These are phyloP conservation scores for Machimus atricapillus DNA, from an alignment of 2,888 invertebrate genomes.

Conservation along the genomic window DNA sequence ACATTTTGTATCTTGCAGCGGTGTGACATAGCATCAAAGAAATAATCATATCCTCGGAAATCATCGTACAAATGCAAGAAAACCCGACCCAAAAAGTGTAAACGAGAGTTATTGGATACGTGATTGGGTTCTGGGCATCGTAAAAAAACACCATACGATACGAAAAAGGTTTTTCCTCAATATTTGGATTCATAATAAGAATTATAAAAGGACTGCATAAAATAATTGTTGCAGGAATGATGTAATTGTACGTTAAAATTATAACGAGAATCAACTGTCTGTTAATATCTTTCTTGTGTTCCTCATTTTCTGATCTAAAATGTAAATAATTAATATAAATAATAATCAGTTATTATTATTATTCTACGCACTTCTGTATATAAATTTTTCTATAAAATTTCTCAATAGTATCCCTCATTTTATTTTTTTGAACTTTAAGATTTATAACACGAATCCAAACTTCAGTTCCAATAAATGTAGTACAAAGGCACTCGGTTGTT, in stretches of 20 bases:
- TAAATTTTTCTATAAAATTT: slow-evolving; percentile 36
- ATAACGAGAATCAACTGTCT: slow-evolving; percentile 3
- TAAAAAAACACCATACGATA: slow-evolving; percentile 41
- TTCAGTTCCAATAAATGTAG: slow-evolving; percentile 37
- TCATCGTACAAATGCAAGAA: slow-evolving; percentile 21
- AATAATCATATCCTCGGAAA: slow-evolving; percentile 33
- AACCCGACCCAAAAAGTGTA: slow-evolving; percentile 38
- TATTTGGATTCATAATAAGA: slow-evolving; percentile 6
- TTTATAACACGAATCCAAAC: slow-evolving; percentile 26
- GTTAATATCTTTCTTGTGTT: background rate
- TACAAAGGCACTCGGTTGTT: slow-evolving; percentile 37
- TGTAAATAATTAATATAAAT: background rate
- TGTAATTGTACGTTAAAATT: slow-evolving; percentile 12
- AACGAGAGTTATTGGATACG: slow-evolving; percentile 27
- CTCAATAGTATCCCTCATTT: background rate
- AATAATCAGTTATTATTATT: background rate
- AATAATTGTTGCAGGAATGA: slow-evolving; percentile 12
- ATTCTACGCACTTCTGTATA: background rate
- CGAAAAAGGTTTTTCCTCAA: slow-evolving; percentile 31
- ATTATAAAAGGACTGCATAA: slow-evolving; percentile 8
- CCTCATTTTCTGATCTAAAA: slow-evolving; percentile 32
- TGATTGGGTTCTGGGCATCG: slow-evolving; percentile 36
- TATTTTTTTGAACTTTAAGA: slow-evolving; percentile 20
- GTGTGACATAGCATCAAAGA: slow-evolving; percentile 26
- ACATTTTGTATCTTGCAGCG: slow-evolving; percentile 10